Base-by-base conservation (phyloP, 2,797 vertebrate species). In the Gymnoscopelus microlampas region DNA sequence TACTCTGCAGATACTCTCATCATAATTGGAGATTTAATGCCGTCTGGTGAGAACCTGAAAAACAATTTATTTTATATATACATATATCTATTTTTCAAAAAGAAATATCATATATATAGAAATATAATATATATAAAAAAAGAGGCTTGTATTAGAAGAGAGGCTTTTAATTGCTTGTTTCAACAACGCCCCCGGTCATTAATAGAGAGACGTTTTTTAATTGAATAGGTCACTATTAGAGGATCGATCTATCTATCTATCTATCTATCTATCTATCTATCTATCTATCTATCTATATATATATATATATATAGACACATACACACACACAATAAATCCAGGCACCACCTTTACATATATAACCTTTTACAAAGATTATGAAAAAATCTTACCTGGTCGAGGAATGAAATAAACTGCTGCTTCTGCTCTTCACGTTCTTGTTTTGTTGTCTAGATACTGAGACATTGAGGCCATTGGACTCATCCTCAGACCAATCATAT, bases 1-100 rank as follows among this genome's bases (percentile, higher is more conserved):
- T 88, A 95, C 94, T 95, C 94, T 74, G 90, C 83, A 79, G 87
- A 85, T 53, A 91, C 60, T 63, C 71, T 85, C 70, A 63, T 88
- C 85, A 91, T 87, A 35, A 66, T 58, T 3, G 89, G 84, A 32
- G 90, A 92, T 73, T 85, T 93, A 63, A 79, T 60, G 0, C 73
- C 71, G 7, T 85, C 87, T 78, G 79, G 71, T 51, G 87, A 89
- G 53, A 82, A 14, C 72, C 94, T 95, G 19, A 83, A 75, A 53
- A 76, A 1, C n/a, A 0, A 29, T 19, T 50, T n/a, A 0, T 68
- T 75, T 55, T 15, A 68, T 5, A 39, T 44, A 63, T 47, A 19
- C 19, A 19, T 19, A 19, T 19, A 19, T 19, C 19, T 19, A 19
- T 19, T 19, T 19, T 19, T 19, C 19, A 19, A 19, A 19, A 1